phyloP scores from a whole-genome alignment of 2,888 invertebrate species.

The Myopa tessellatipennis region DNA sequence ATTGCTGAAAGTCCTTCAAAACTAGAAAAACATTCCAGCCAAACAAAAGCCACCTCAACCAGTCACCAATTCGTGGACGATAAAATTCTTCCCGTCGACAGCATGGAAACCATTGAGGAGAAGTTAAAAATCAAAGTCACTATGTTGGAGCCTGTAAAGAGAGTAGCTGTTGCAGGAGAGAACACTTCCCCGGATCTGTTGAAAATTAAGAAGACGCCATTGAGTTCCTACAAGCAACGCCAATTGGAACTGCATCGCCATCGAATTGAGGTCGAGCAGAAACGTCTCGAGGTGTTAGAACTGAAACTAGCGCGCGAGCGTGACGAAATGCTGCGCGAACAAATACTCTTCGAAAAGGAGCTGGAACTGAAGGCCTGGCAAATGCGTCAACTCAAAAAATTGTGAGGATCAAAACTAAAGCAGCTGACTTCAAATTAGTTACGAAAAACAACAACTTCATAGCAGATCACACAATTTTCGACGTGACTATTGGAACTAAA shows the following conservation, averaged over 20 bases:
- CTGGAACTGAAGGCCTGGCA: conserved; percentile 50
- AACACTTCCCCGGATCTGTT: conserved; percentile 25
- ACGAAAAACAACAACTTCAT: background rate
- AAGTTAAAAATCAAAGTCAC: conserved; percentile 24
- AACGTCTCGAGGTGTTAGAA: conserved; percentile 57
- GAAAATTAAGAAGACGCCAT: conserved; percentile 25
- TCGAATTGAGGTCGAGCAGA: conserved; percentile 56
- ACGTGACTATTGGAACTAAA: too few species aligned
- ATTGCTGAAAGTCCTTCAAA: background rate
- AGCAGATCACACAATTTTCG: background rate
- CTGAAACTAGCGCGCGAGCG: conserved; percentile 58
- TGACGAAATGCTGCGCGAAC: conserved; percentile 55
- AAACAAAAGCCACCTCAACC: background rate
- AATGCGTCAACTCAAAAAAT: conserved; percentile 9
- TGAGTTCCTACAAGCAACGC: conserved; percentile 50
- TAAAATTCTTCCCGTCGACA: conserved; percentile 21
- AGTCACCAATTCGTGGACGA: background rate
- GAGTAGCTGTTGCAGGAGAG: background rate
- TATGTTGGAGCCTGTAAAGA: background rate
- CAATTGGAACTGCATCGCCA: conserved; percentile 56
- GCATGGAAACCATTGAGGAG: conserved; percentile 27
- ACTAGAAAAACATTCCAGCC: background rate
- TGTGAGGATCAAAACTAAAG: background rate
- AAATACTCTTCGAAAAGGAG: conserved; percentile 58
- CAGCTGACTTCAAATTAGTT: background rate